A percentile compares a stretch with the other conserved stretches of the same genome.
phyloP scores from a whole-genome alignment of 2,888 invertebrate species.

The Sinhomidia bicolor region DNA sequence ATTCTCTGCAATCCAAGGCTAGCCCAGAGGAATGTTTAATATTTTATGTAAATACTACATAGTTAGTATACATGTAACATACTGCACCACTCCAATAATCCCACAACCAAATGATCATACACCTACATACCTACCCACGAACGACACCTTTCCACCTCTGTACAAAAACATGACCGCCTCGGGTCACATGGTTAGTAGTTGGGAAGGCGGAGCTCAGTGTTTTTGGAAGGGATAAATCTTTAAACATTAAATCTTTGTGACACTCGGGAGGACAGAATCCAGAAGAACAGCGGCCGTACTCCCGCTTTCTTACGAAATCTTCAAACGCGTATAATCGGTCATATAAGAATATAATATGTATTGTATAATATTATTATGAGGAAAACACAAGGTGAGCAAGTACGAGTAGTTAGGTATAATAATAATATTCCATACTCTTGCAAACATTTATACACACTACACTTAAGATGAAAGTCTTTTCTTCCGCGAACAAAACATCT shows the following conservation, averaged over 20 bases:
- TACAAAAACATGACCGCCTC: background rate
- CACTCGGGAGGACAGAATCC: constrained; percentile 8
- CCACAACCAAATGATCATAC: background rate
- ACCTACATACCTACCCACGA: too few relatives aligned
- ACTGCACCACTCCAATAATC: background rate
- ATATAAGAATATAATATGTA: background rate
- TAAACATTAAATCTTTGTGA: constrained; percentile 13
- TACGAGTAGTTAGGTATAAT: too few relatives aligned
- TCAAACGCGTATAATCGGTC: background rate
- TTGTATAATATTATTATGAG: background rate
- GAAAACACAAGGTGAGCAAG: background rate
- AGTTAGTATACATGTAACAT: too few relatives aligned
- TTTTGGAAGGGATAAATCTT: background rate
- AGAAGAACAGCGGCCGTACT: background rate
- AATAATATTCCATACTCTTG: background rate
- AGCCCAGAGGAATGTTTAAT: background rate
- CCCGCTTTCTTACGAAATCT: background rate
- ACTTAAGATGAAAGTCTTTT: constrained; percentile 8
- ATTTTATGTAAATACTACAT: background rate
- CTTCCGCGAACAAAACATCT: constrained; percentile 50
- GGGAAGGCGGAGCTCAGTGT: background rate
- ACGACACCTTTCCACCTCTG: constrained; percentile 21
- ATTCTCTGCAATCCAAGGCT: too few relatives aligned
- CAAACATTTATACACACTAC: constrained; percentile 12
- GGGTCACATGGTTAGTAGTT: background rate